Percentiles rank a stretch among this genome's conserved stretches.
phyloP scores from a whole-genome alignment of 2,113 vertebrate species.

The Petromus typicus region DNA sequence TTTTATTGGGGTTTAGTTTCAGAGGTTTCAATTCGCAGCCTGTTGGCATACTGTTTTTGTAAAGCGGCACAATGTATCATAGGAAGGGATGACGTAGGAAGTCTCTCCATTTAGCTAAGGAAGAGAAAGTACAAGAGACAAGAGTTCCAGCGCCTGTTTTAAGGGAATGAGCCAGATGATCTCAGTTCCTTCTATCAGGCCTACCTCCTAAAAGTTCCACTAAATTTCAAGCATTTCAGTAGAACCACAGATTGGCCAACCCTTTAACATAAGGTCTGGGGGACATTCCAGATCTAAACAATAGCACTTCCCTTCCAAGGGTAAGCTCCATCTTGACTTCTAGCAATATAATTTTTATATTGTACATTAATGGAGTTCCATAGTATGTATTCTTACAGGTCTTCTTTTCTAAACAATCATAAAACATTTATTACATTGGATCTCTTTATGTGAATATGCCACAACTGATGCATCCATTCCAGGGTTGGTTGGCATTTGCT shows the following conservation, averaged over 20 bases:
- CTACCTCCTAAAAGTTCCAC: not conserved
- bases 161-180: not conserved
- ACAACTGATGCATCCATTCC: not conserved
- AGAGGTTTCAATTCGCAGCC: not conserved
- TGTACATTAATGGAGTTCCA: not conserved
- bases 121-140: not conserved
- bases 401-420: not conserved
- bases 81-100: not conserved
- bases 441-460: not conserved
- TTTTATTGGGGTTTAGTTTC: not conserved
- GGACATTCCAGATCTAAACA: not conserved
- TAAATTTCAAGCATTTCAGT: not conserved
- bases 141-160: not conserved
- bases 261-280: not conserved
- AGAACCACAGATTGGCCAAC: not conserved
- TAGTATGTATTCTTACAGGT: not conserved
- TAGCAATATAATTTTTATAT: not conserved
- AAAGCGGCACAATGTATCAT: not conserved
- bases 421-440: not conserved
- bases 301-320: not conserved
- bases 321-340: too few species aligned
- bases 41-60: not conserved
- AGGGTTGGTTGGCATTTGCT: not conserved
- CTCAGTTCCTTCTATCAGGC: not conserved
- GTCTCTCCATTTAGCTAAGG: not conserved